phyloP scores from a whole-genome alignment of 1,140 invertebrate species.

The Trinorchestia longiramus region DNA sequence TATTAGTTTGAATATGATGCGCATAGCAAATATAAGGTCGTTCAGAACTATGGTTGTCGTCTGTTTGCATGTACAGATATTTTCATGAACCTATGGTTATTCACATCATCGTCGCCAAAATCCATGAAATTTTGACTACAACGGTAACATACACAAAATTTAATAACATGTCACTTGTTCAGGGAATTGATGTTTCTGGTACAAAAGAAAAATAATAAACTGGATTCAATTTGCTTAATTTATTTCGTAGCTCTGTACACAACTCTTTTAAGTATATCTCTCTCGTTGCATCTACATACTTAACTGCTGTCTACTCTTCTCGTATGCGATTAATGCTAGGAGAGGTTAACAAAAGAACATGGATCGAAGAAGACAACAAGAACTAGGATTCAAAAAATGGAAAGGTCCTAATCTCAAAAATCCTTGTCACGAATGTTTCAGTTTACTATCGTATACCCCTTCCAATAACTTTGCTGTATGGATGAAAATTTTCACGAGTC shows the following conservation, averaged over 20 bases:
- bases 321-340: neutral
- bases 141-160: too few species aligned
- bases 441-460: too few species aligned
- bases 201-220: neutral
- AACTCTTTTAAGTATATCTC: slow-evolving; percentile 1
- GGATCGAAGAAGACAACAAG: neutral
- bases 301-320: neutral
- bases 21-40: too few species aligned
- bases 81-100: too few species aligned
- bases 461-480: neutral
- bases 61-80: too few species aligned
- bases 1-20: too few species aligned
- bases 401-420: too few species aligned
- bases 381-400: neutral
- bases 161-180: neutral
- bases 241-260: slow-evolving; percentile 6
- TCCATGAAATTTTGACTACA: too few species aligned
- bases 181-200: neutral
- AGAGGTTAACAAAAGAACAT: neutral
- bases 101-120: too few species aligned
- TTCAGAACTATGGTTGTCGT: too few species aligned
- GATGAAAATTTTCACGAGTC: neutral
- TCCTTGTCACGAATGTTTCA: too few species aligned
- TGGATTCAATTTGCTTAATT: neutral
- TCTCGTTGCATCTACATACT: neutral